Evolutionary conservation across 1,140 invertebrate species (phyloP).

Genomic region (Drosophila nigrodunni): DNA sequence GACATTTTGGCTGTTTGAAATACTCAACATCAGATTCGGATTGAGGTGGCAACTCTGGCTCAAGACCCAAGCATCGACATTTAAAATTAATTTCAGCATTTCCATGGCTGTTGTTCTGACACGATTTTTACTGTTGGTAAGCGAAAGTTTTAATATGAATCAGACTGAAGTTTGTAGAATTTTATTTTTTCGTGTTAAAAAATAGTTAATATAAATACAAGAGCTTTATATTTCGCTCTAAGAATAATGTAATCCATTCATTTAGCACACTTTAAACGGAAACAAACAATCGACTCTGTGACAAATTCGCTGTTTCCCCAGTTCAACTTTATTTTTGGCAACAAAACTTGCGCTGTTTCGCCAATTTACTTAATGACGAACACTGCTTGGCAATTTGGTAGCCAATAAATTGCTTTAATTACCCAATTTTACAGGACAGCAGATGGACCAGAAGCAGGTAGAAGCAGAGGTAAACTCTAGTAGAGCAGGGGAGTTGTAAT

Average conservation of each 20-base stretch:
- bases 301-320: constrained; percentile 2
- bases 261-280: not conserved
- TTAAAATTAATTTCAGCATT: constrained; percentile 1
- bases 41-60: not conserved
- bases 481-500: constrained; percentile 53
- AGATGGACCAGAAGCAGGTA: not conserved
- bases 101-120: not conserved
- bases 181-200: too few species aligned
- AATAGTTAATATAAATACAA: too few species aligned
- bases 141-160: too few species aligned
- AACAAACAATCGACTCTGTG: constrained; percentile 25
- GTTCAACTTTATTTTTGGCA: constrained; percentile 20
- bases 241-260: not conserved
- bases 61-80: not conserved
- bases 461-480: not conserved
- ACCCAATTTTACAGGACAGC: constrained; percentile 72
- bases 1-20: constrained; percentile 48
- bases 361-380: constrained; percentile 68
- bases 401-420: constrained; percentile 82
- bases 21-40: constrained; percentile 24
- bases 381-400: constrained; percentile 59
- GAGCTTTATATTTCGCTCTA: not conserved
- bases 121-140: not conserved
- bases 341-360: constrained; percentile 27
- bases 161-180: too few species aligned